Conservation (phyloP, 1,140 invertebrate genomes). For the Oncopodura yosiiana region DNA sequence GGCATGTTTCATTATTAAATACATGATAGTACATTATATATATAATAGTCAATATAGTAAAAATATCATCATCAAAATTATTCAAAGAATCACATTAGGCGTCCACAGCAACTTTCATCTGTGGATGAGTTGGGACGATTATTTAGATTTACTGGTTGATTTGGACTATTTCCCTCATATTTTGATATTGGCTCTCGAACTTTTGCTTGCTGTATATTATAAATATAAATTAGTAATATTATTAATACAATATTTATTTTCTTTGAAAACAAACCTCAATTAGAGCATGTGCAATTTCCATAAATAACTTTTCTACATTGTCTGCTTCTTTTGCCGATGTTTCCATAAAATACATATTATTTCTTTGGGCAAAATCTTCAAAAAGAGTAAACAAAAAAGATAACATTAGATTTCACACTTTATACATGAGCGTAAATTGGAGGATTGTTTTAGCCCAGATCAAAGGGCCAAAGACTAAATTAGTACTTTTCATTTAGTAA, state of each 20-base stretch:
- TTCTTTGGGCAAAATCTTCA: slow-evolving; percentile 85
- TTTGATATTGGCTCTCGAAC: slow-evolving; percentile 25
- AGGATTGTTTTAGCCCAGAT: too few relatives aligned
- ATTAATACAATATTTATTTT: slow-evolving; percentile 1
- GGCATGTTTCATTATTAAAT: too few relatives aligned
- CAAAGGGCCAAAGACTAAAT: too few relatives aligned
- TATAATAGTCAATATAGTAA: too few relatives aligned
- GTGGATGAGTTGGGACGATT: slow-evolving; percentile 16
- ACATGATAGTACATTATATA: too few relatives aligned
- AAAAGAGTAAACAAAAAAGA: too few relatives aligned
- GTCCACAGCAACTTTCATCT: slow-evolving; percentile 30
- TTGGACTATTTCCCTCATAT: slow-evolving; percentile 24
- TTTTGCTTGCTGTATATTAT: slow-evolving; percentile 29
- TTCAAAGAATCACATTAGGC: slow-evolving; percentile 20
- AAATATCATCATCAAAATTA: neutral
- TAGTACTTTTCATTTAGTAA: too few relatives aligned
- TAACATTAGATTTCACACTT: too few relatives aligned
- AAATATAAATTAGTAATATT: neutral
- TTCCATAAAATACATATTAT: slow-evolving; percentile 96
- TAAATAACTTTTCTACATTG: slow-evolving; percentile 92
- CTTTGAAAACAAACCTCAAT: slow-evolving; percentile 56
- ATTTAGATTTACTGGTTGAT: slow-evolving; percentile 26
- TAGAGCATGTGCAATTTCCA: slow-evolving; percentile 86
- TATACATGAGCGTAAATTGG: too few relatives aligned
- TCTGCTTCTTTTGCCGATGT: slow-evolving; percentile 96